phyloP scores from a whole-genome alignment of 2,113 vertebrate genomes.

The Callionymus lyra region DNA sequence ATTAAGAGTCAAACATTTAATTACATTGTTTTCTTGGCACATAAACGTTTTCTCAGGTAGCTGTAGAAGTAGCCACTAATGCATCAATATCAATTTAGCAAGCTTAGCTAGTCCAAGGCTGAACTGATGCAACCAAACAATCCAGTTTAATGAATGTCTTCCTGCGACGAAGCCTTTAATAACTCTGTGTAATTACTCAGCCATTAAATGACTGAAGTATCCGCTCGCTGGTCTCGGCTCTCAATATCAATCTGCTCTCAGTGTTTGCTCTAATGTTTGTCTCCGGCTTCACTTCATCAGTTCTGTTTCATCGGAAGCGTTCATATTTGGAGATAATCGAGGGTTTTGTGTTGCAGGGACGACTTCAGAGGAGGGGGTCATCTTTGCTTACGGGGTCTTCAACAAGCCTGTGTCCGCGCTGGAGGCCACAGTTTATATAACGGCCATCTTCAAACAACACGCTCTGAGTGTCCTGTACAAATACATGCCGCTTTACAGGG shows the following conservation, averaged over 20 bases:
- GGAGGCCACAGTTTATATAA: constrained; percentile 54
- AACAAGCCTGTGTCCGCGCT: constrained; percentile 51
- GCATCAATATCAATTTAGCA: background rate
- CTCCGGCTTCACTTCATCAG: too few relatives aligned
- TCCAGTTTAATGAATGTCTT: too few relatives aligned
- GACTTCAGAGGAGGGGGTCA: constrained; percentile 66
- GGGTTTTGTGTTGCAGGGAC: constrained; percentile 47
- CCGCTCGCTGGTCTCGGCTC: too few relatives aligned
- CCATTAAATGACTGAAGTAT: too few relatives aligned
- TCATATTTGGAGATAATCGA: too few relatives aligned
- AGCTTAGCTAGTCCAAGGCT: background rate
- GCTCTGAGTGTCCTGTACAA: constrained; percentile 54
- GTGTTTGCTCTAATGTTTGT: too few relatives aligned
- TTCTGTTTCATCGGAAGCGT: background rate
- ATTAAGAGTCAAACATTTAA: too few relatives aligned
- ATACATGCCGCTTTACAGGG: constrained; percentile 60
- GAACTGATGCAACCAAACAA: background rate
- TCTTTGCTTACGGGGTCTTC: constrained; percentile 62
- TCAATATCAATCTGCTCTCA: too few relatives aligned
- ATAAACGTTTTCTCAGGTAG: too few relatives aligned
- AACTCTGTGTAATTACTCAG: too few relatives aligned
- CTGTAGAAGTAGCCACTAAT: background rate
- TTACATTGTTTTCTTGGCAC: too few relatives aligned
- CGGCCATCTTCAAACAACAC: constrained; percentile 70
- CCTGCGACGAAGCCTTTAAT: too few relatives aligned